phyloP scores from a whole-genome alignment of 1,140 invertebrate species.

The Hirudo medicinalis region DNA sequence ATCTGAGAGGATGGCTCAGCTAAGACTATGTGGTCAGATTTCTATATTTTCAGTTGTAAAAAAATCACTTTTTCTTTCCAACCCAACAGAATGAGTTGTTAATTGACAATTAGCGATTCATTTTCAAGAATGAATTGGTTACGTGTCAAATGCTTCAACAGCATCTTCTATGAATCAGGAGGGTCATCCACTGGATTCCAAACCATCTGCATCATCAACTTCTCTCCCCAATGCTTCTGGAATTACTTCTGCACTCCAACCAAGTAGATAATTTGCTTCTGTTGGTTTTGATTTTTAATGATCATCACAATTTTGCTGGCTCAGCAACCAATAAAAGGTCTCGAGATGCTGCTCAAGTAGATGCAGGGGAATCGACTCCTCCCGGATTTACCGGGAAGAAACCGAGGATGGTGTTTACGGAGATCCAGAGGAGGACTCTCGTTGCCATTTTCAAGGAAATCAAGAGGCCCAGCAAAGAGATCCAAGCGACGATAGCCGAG shows the following conservation, averaged over 20 bases:
- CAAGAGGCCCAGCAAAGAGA: conserved; percentile 47
- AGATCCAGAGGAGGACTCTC: conserved; percentile 91
- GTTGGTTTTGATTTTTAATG: no score
- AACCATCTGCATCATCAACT: no score
- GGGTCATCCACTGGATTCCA: no score
- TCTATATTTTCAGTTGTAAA: conserved; percentile 22
- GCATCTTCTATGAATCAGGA: no score
- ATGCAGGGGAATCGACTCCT: background rate
- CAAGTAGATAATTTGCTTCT: no score
- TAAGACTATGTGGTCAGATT: conserved; percentile 82
- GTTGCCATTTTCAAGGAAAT: conserved; percentile 48
- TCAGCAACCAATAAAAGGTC: background rate
- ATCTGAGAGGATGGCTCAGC: conserved; percentile 95
- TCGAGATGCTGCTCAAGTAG: background rate
- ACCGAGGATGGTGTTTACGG: conserved; percentile 93
- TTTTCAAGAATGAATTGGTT: no score
- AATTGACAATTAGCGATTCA: no score
- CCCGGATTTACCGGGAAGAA: conserved; percentile 53
- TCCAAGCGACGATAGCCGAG: conserved; percentile 17
- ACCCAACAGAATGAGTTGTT: no score
- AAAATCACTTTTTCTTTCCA: no score
- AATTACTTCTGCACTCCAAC: no score
- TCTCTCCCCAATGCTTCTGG: no score
- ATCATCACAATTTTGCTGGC: background rate
- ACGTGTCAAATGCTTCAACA: no score